Percentiles rank a stretch among this genome's conserved stretches.
Evolutionary conservation across 2,888 invertebrate genomes (phyloP).

Genomic region (Arctia plantaginis): DNA sequence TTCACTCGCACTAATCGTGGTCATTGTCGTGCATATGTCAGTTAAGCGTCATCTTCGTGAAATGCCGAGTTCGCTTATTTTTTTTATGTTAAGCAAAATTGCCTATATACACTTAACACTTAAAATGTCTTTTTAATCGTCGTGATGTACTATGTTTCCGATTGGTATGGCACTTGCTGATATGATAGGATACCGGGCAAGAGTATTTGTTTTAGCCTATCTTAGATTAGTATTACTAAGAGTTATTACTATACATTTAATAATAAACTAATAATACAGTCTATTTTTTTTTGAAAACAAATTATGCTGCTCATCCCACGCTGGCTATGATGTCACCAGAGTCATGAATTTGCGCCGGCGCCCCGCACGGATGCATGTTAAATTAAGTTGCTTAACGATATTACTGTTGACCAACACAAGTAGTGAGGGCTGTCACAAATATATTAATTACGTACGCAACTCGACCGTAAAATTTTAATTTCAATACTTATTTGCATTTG

Average conservation of each 20-base stretch:
- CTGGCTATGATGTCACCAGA: constrained; percentile 41
- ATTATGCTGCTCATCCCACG: constrained; percentile 7
- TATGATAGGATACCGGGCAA: neutral
- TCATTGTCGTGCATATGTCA: neutral
- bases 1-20: neutral
- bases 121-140: neutral
- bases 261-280: neutral
- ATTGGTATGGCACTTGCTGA: neutral
- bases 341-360: constrained; percentile 37
- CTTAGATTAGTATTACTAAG: neutral
- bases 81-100: neutral
- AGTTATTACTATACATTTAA: neutral
- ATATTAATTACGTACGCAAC: constrained; percentile 1
- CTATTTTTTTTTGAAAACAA: neutral
- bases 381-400: constrained; percentile 50
- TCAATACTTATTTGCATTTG: neutral
- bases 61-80: neutral
- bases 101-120: neutral
- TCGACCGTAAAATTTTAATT: neutral
- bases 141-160: neutral
- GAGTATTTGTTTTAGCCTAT: neutral
- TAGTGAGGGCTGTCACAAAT: constrained; percentile 36
- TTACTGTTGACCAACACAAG: constrained; percentile 40
- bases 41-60: neutral
- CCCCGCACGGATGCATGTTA: constrained; percentile 41